Evolutionary conservation across 2,888 invertebrate species (phyloP), one percentile per base, ranked within the genome.

Genomic region (Eledona agricola): DNA sequence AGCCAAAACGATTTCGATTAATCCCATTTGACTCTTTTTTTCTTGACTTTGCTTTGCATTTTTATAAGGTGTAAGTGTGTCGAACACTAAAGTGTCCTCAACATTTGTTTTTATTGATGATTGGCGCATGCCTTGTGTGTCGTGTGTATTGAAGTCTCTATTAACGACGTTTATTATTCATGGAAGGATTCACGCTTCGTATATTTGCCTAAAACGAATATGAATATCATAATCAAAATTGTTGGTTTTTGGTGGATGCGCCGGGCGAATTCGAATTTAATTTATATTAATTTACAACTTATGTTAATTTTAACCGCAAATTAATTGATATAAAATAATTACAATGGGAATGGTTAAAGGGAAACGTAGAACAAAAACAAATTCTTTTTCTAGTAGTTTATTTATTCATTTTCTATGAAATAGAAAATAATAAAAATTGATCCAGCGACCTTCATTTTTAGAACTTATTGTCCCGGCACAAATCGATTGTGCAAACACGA

Each of bases 1-100:
- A n/a, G 57, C 35, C 15, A 64, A 25, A 32, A 59, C 32, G 3
- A 60, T 32, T 35, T 65, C 63, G 10, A 55, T 46, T 15, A 64
- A 26, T 9, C 62, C 62, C 64, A 64, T 64, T 38, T 46, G 32
- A n/a, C n/a, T n/a, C 1, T 11, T 26, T 46, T 53, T 23, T 53
- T 42, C 29, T 42, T 47, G 4, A 49, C 40, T 3, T 47, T 29
- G 19, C 25, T 40, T 12, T 28, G 13, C 47, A 53, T 53, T 28
- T 28, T 49, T 42, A 28, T 13, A 28, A 22, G 5, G 10, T 22
- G 5, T 15, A 22, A 17, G 15, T 34, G 34, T 11, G 12, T 7
- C 4, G 15, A 34, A 23, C 22, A 45, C 47, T 47, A 12, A 40
- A 26, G 6, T 40, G 32, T n/a, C 10, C 13, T 15, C 22, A 45